A percentile compares a stretch with the other conserved stretches of the same genome.
Conservation (phyloP, 2,113 vertebrate genomes). For the Dipodomys ordii region DNA sequence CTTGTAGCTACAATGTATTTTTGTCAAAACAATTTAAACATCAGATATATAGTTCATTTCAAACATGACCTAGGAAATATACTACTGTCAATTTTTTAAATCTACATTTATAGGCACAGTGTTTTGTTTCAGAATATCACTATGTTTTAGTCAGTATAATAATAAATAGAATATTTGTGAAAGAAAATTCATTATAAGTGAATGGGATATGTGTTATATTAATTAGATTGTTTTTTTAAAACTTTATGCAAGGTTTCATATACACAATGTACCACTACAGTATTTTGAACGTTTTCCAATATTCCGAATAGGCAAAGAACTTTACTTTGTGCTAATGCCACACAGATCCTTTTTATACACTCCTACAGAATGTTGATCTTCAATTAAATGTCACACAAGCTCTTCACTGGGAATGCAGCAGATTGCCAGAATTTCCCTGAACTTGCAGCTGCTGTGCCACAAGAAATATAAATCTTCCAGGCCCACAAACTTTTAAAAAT, state of each 20-base stretch:
- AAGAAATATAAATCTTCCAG: conserved; percentile 58
- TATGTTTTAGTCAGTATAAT: neutral
- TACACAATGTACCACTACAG: neutral
- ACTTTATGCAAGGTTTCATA: neutral
- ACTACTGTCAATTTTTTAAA: neutral
- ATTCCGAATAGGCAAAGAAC: conserved; percentile 36
- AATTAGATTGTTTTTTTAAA: conserved; percentile 45
- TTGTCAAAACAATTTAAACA: neutral
- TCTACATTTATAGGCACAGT: neutral
- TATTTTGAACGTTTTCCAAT: conserved; percentile 56
- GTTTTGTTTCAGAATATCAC: neutral
- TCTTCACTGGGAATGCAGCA: neutral
- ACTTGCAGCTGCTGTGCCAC: conserved; percentile 54
- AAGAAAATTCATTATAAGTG: neutral
- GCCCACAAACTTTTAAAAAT: conserved; percentile 54
- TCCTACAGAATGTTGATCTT: conserved; percentile 26
- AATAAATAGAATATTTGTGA: neutral
- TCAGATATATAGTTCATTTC: neutral
- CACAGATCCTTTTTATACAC: conserved; percentile 33
- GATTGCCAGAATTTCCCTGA: neutral
- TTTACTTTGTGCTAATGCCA: conserved; percentile 46
- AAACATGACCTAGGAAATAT: neutral
- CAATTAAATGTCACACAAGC: conserved; percentile 63
- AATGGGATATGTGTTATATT: neutral
- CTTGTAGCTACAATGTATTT: neutral